Base-by-base conservation (phyloP, 2,888 invertebrate species). In the Acrobasis consociella region DNA sequence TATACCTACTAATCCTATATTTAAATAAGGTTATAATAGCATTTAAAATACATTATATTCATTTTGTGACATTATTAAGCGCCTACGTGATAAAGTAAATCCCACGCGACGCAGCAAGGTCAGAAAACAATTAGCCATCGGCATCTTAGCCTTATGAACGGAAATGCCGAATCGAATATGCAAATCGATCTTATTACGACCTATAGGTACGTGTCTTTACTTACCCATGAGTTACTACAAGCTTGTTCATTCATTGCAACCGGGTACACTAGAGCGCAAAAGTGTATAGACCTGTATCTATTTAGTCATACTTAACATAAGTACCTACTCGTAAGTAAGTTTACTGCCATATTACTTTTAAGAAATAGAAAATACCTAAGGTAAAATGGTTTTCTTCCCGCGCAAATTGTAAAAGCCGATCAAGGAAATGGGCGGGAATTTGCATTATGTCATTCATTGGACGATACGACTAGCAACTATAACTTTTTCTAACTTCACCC, bases 101-200 rank as follows among this genome's bases (percentile, higher is more conserved):
- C 87, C 87, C 83, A 89, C 90, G 82, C 81, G 53, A 62, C 68
- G 69, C 66, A 76, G 77, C 86, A 90, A 91, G 89, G 90, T 86
- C 86, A 82, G 73, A 75, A 80, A 81, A 85, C 81, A 82, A 86
- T 83, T 82, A 83, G 80, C 77, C 73, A 73, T 75, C 69, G 72
- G 72, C 71, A 76, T 73, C 74, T 15, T 60, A 77, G 75, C 71
- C 76, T 51, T 78, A 72, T 65, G 75, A 86, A 81, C 90, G 90
- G 91, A 91, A 91, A 91, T 82, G 83, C 83, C 85, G 85, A 85
- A 84, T 83, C 81, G 78, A 85, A 86, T 86, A 91, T 89, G 88
- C 85, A 86, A 89, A 90, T 87, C 68, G 67, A 73, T 83, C 83
- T 78, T 73, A 77, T 71, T 77, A 81, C 81, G 80, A 76, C 74